phyloP scores from a whole-genome alignment of 2,888 invertebrate genomes.

The Agrotis segetum region DNA sequence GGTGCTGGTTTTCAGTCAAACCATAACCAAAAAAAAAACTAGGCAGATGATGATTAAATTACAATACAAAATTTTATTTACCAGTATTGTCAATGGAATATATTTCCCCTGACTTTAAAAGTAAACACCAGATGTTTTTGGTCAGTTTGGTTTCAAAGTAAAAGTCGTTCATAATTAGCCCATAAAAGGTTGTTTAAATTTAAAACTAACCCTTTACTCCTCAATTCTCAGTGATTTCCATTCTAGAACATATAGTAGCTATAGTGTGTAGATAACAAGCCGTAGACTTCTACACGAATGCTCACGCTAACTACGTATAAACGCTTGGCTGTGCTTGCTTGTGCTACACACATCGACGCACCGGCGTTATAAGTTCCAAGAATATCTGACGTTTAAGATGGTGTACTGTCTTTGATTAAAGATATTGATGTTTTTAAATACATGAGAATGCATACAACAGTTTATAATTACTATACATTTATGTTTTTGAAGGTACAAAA shows the following conservation, averaged over 20 bases:
- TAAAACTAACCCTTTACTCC: not conserved
- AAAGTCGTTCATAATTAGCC: too few species aligned
- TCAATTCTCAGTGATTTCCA: conserved; percentile 9
- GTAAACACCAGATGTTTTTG: too few species aligned
- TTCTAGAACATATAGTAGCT: conserved; percentile 60
- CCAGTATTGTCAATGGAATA: too few species aligned
- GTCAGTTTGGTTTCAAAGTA: too few species aligned
- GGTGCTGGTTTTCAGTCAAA: too few species aligned
- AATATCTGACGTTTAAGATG: conserved; percentile 1
- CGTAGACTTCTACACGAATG: conserved; percentile 68
- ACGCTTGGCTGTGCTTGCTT: conserved; percentile 61
- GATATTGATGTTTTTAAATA: not conserved
- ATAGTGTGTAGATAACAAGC: conserved; percentile 61
- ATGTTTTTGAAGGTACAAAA: too few species aligned
- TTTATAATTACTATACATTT: not conserved
- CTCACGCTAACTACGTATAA: conserved; percentile 75
- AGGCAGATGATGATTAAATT: too few species aligned
- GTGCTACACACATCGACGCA: conserved; percentile 38
- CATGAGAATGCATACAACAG: not conserved
- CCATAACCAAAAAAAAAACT: too few species aligned
- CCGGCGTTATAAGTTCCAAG: conserved; percentile 40
- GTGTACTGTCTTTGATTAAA: conserved; percentile 15
- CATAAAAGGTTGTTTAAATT: too few species aligned
- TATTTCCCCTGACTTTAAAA: too few species aligned
- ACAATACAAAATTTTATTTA: too few species aligned